A percentile compares a stretch with the other conserved stretches of the same genome.
phyloP scores from a whole-genome alignment of 2,888 invertebrate genomes.

The Tanytarsus gracilentus region DNA sequence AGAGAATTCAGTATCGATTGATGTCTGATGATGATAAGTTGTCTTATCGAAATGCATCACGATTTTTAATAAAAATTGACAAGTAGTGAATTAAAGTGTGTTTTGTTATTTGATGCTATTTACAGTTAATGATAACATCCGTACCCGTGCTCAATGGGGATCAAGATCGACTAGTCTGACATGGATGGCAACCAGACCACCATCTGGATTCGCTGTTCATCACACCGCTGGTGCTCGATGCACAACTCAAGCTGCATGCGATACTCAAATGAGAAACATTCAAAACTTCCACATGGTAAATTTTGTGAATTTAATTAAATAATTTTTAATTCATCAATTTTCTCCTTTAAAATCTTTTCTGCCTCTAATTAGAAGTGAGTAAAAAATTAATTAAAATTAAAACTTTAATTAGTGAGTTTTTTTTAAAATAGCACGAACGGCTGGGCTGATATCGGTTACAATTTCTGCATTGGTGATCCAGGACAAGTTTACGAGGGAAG shows the following conservation, averaged over 20 bases:
- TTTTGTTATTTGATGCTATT: no score
- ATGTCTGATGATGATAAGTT: no score
- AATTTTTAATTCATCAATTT: no score
- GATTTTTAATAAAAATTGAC: no score
- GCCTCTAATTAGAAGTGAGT: no score
- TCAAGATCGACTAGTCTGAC: constrained; percentile 46
- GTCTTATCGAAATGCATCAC: no score
- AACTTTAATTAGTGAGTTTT: no score
- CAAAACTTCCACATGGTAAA: constrained; percentile 51
- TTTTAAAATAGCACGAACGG: constrained; percentile 41
- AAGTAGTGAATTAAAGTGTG: no score
- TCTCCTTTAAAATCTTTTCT: no score
- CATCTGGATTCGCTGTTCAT: constrained; percentile 59
- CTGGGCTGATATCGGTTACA: constrained; percentile 57
- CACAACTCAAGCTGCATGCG: constrained; percentile 44
- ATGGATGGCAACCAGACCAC: constrained; percentile 46
- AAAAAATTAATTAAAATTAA: no score
- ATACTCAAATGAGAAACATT: constrained; percentile 49
- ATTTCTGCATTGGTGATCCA: constrained; percentile 57
- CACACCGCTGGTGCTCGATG: constrained; percentile 59
- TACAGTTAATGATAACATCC: constrained; percentile 33
- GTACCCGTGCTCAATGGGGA: constrained; percentile 49
- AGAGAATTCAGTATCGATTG: no score
- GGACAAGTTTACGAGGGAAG: constrained; percentile 54
- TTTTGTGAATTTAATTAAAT: no score